Evolutionary conservation across 2,113 vertebrate species (phyloP).

Genomic region (Pedetes capensis): DNA sequence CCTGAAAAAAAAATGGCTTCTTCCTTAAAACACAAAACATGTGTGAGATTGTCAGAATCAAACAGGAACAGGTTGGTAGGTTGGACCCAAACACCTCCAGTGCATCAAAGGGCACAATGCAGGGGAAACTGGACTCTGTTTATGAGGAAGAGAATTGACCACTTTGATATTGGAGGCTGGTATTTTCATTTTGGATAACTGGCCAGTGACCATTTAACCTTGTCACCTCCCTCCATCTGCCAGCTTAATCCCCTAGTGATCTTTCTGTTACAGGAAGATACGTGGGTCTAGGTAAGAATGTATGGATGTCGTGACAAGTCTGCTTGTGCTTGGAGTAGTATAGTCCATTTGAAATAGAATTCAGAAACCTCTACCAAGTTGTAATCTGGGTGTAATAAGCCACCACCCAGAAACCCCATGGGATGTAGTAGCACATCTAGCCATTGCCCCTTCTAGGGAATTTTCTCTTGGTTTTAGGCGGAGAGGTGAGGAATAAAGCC

Average conservation of each 20-base stretch:
- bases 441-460: neutral
- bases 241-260: neutral
- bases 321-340: neutral
- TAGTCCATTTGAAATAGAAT: constrained; percentile 11
- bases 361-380: neutral
- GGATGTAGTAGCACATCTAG: neutral
- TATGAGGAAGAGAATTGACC: neutral
- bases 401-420: neutral
- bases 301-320: neutral
- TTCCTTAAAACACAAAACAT: neutral
- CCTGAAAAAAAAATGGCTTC: constrained; percentile 33
- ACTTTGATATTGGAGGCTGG: neutral
- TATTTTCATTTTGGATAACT: neutral
- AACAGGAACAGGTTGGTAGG: neutral
- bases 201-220: neutral
- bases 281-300: neutral
- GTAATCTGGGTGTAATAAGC: neutral
- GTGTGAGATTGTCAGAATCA: neutral
- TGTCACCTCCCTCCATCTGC: neutral
- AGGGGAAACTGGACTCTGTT: neutral
- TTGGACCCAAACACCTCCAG: neutral
- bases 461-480: neutral
- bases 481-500: neutral
- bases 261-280: neutral
- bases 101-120: neutral